Evolutionary conservation across 2,113 vertebrate species (phyloP).

Genomic region (Stigmatopora argus): DNA sequence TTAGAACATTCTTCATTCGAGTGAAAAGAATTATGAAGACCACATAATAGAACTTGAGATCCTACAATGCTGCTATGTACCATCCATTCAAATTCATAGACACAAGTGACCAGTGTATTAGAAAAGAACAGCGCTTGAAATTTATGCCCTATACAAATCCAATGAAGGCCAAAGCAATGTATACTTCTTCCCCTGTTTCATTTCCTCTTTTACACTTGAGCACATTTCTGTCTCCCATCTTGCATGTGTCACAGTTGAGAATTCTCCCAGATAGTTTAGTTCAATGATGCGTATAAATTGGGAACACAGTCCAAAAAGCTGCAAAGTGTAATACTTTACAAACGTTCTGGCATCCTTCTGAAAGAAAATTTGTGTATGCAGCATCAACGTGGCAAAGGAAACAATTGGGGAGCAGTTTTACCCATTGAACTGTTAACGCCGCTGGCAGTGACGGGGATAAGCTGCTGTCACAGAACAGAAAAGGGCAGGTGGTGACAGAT

Average conservation of each 20-base stretch:
- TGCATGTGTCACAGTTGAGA: background rate
- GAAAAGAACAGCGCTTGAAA: conserved; percentile 10
- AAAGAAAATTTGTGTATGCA: conserved; percentile 22
- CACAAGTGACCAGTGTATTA: background rate
- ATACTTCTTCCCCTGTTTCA: conserved; percentile 15
- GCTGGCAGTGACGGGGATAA: conserved; percentile 43
- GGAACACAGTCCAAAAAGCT: background rate
- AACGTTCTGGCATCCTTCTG: background rate
- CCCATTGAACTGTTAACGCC: conserved; percentile 31
- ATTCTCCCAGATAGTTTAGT: background rate
- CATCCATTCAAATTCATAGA: background rate
- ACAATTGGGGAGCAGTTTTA: conserved; percentile 26
- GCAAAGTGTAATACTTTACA: too few relatives aligned
- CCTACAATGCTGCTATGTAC: background rate
- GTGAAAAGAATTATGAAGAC: background rate
- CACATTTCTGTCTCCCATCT: conserved; percentile 14
- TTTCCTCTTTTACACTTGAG: conserved; percentile 35
- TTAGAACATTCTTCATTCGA: background rate
- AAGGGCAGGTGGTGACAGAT: conserved; percentile 55
- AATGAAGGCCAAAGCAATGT: conserved; percentile 30
- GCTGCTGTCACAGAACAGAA: conserved; percentile 49
- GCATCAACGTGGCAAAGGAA: background rate
- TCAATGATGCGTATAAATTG: background rate
- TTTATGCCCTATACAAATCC: conserved; percentile 42
- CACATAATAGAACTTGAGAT: background rate